phyloP scores from a whole-genome alignment of 2,888 invertebrate species.

The Mythimna vitellina region DNA sequence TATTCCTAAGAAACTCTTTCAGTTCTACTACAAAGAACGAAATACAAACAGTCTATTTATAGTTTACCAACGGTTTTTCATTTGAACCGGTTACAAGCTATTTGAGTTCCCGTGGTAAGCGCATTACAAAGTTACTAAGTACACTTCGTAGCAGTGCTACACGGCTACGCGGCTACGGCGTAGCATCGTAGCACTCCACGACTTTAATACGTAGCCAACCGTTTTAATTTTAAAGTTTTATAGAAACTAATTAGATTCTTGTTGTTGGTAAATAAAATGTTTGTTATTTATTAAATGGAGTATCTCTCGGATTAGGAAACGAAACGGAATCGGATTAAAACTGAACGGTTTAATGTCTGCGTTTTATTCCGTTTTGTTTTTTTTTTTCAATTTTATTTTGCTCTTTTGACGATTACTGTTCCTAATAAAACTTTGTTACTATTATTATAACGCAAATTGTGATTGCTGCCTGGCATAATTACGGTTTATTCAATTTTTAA shows the following conservation, averaged over 20 bases:
- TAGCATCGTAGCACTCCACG: slow-evolving; percentile 62
- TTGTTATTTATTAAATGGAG: slow-evolving; percentile 53
- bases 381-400: slow-evolving; percentile 40
- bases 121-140: slow-evolving; percentile 71
- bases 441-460: slow-evolving; percentile 23
- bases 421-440: slow-evolving; percentile 23
- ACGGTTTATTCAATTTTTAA: too few relatives aligned
- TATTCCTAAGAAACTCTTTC: slow-evolving; percentile 5
- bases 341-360: slow-evolving; percentile 5
- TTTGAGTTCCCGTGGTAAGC: slow-evolving; percentile 69
- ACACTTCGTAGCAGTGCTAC: slow-evolving; percentile 69
- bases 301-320: slow-evolving; percentile 39
- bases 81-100: slow-evolving; percentile 69
- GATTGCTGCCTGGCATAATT: slow-evolving; percentile 1
- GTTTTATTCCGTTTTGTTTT: slow-evolving; percentile 7
- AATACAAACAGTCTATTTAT: slow-evolving; percentile 56
- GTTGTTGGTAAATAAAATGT: slow-evolving; percentile 61
- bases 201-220: slow-evolving; percentile 66
- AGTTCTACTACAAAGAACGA: slow-evolving; percentile 15
- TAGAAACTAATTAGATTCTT: slow-evolving; percentile 69
- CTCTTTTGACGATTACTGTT: slow-evolving; percentile 6
- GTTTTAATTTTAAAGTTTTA: slow-evolving; percentile 73
- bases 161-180: slow-evolving; percentile 63
- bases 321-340: slow-evolving; percentile 19
- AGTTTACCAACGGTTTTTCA: slow-evolving; percentile 68